Conservation (phyloP, 2,113 vertebrate species). For the Gadus macrocephalus region DNA sequence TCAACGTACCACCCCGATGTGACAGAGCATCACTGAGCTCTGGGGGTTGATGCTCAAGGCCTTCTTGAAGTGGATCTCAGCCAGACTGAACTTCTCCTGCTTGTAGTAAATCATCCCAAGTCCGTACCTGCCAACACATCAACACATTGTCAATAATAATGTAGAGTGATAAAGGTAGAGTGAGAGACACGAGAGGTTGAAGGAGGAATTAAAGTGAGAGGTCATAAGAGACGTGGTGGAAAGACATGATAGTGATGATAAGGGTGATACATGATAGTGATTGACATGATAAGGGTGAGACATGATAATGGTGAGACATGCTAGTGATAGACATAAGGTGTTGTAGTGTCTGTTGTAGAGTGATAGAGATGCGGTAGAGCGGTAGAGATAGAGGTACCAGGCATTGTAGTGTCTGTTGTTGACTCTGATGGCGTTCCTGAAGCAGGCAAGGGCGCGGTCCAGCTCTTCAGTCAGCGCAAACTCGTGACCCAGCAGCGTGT, state of each 20-base stretch:
- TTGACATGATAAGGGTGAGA: too few relatives aligned
- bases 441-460: slow-evolving; percentile 94
- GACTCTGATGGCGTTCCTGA: slow-evolving; percentile 93
- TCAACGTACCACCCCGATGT: slow-evolving; percentile 90
- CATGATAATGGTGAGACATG: too few relatives aligned
- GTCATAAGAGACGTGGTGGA: too few relatives aligned
- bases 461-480: slow-evolving; percentile 95
- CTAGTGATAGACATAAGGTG: too few relatives aligned
- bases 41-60: slow-evolving; percentile 98
- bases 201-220: too few relatives aligned
- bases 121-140: slow-evolving; percentile 83
- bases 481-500: slow-evolving; percentile 94
- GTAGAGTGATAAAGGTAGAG: too few relatives aligned
- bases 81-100: slow-evolving; percentile 97
- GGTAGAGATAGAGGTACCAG: slow-evolving; percentile 39
- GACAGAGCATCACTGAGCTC: slow-evolving; percentile 96
- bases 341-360: too few relatives aligned
- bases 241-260: too few relatives aligned
- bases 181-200: too few relatives aligned
- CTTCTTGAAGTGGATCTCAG: slow-evolving; percentile 99
- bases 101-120: slow-evolving; percentile 99
- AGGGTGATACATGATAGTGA: too few relatives aligned
- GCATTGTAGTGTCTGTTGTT: slow-evolving; percentile 96
- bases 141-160: background rate
- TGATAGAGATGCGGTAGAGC: too few relatives aligned